Conservation (phyloP, 1,140 invertebrate genomes). For the Sweltsa coloradensis region DNA sequence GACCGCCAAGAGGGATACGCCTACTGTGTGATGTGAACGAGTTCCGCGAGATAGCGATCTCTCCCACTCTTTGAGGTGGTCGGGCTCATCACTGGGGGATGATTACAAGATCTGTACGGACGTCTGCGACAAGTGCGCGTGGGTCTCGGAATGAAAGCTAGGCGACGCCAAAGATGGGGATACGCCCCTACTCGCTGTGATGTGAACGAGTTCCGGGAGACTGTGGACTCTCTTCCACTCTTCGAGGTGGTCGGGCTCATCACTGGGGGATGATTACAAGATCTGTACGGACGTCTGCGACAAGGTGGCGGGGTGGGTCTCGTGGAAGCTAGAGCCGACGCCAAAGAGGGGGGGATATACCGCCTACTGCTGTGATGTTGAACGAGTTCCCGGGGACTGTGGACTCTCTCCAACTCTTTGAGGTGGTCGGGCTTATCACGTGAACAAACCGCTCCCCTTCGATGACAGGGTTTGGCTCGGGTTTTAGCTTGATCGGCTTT, state of each 20-base stretch:
- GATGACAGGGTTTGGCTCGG: too few species aligned
- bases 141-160: slow-evolving; percentile 38
- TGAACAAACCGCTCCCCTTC: too few species aligned
- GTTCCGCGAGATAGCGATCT: slow-evolving; percentile 35
- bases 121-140: slow-evolving; percentile 34
- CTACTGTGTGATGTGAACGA: slow-evolving; percentile 50
- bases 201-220: slow-evolving; percentile 41
- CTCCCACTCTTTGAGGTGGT: slow-evolving; percentile 34
- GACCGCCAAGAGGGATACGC: slow-evolving; percentile 43
- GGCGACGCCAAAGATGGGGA: slow-evolving; percentile 38
- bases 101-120: slow-evolving; percentile 21
- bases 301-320: slow-evolving; percentile 35
- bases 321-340: slow-evolving; percentile 37
- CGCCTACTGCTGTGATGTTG: slow-evolving; percentile 54
- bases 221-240: slow-evolving; percentile 32
- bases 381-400: slow-evolving; percentile 39
- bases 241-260: slow-evolving; percentile 32
- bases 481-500: too few species aligned
- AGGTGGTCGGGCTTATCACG: slow-evolving; percentile 30
- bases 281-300: slow-evolving; percentile 30
- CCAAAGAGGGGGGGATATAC: slow-evolving; percentile 43
- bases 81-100: slow-evolving; percentile 20
- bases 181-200: slow-evolving; percentile 55
- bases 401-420: slow-evolving; percentile 34
- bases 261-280: neutral